Percentiles rank a stretch among this genome's conserved stretches.
Conservation (phyloP, 2,113 vertebrate species). For the Ariopsis seemanni region DNA sequence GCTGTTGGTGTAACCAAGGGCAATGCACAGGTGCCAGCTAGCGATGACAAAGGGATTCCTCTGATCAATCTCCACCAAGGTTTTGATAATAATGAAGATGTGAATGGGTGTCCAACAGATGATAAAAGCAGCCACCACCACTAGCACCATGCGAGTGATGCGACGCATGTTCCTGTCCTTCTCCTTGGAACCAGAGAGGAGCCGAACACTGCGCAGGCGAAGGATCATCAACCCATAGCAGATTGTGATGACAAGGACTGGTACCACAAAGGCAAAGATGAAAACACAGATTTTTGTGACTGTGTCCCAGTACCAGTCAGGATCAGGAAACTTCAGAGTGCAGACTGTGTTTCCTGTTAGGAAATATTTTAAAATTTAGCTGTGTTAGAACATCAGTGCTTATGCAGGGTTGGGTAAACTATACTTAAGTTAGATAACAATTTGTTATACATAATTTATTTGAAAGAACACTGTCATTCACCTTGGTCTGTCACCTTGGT, state of each 20-base stretch:
- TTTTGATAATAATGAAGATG: slow-evolving; percentile 94
- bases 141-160: slow-evolving; percentile 95
- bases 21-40: slow-evolving; percentile 93
- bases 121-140: slow-evolving; percentile 93
- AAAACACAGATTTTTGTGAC: slow-evolving; percentile 96
- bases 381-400: neutral
- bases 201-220: slow-evolving; percentile 86
- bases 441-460: neutral
- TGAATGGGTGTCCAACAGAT: slow-evolving; percentile 97
- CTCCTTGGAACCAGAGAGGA: slow-evolving; percentile 93
- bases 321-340: slow-evolving; percentile 86
- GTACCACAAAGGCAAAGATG: slow-evolving; percentile 91
- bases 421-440: neutral
- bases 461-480: slow-evolving; percentile 58
- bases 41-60: slow-evolving; percentile 86
- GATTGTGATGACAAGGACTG: slow-evolving; percentile 90
- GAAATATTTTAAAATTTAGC: neutral
- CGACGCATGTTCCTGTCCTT: slow-evolving; percentile 91
- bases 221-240: slow-evolving; percentile 95
- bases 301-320: slow-evolving; percentile 92
- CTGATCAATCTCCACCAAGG: slow-evolving; percentile 86
- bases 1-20: slow-evolving; percentile 94
- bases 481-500: slow-evolving; percentile 79
- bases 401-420: neutral
- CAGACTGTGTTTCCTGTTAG: slow-evolving; percentile 73